These are phyloP conservation scores for human DNA, from an alignment of 2,113 vertebrate species.

Conservation along the genomic window DNA sequence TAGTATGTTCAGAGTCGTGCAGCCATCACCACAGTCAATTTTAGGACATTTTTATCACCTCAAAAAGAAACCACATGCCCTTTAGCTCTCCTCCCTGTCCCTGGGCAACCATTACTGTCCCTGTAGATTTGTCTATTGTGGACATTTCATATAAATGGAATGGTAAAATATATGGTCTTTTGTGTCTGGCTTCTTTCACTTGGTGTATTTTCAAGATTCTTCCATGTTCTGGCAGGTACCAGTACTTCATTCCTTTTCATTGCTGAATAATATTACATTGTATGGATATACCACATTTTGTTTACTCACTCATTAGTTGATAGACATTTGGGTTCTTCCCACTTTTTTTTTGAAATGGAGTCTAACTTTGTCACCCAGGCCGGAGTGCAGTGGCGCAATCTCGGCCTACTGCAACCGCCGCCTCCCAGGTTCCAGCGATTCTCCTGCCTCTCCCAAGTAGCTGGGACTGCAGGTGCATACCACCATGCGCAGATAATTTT, in stretches of 20 bases:
- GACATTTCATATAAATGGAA: background rate
- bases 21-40: background rate
- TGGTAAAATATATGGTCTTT: background rate
- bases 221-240: rapidly evolving
- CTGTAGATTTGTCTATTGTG: background rate
- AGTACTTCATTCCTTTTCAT: background rate
- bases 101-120: background rate
- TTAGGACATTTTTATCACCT: background rate
- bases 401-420: too few relatives aligned
- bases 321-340: too few relatives aligned
- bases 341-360: too few relatives aligned
- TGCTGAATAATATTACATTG: background rate
- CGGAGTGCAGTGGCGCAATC: too few relatives aligned
- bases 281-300: background rate
- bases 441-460: too few relatives aligned
- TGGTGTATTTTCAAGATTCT: background rate
- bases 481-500: too few relatives aligned
- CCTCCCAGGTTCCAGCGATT: too few relatives aligned
- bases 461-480: too few relatives aligned
- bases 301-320: too few relatives aligned
- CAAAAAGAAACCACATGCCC: background rate
- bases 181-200: background rate
- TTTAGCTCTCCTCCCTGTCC: background rate
- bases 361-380: too few relatives aligned
- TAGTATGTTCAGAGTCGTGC: background rate